Base-by-base conservation (phyloP, 2,113 vertebrate species). In the Petroica traversi region DNA sequence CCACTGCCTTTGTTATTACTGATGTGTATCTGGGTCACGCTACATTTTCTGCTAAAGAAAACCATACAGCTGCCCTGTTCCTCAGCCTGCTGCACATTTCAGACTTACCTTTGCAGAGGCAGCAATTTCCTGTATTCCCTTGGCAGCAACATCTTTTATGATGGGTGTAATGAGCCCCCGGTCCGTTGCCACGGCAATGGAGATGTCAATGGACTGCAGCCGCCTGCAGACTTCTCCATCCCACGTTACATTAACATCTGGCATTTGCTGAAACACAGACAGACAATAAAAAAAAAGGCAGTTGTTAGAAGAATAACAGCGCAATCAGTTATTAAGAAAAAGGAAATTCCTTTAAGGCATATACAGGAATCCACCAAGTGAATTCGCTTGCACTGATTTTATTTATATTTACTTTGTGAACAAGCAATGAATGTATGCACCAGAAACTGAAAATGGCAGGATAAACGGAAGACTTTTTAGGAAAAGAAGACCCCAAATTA, bases 151-250 rank as follows among this genome's bases (percentile, higher is more conserved):
- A 93, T 99, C 98, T 96, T 97, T 99, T 95, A 99, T 99, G 97
- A 99, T 98, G 23, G 99, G 99, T 9, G 99, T 99, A 90, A 99
- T 99, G 83, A 99, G 98, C 85, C 99, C 99, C 92, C 97, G 98
- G 61, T 99, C 98, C 3, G 99, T 99, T 48, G 99, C 99, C 94
- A 99, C 99, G 38, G 99, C 99, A 57, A 99, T 98, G 71, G 99
- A 98, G 91, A 99, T 99, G 95, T 99, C 99, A 94, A 99, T 97
- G 49, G 97, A 99, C 69, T 98, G 98, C 57, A 99, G 98, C 18
- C 98, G 98, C 79, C 93, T 98, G 24, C 99, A 98, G 69, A 97
- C 98, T 19, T 99, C 98, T 40, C 98, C 98, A 69, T 98, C 98
- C 99, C 99, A 99, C 41, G 97, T 98, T 75, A 98, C 98, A 14